Evolutionary conservation across 2,888 invertebrate genomes (phyloP), one percentile per base, ranked within the genome.

Genomic region (Phyllotreta striolata): DNA sequence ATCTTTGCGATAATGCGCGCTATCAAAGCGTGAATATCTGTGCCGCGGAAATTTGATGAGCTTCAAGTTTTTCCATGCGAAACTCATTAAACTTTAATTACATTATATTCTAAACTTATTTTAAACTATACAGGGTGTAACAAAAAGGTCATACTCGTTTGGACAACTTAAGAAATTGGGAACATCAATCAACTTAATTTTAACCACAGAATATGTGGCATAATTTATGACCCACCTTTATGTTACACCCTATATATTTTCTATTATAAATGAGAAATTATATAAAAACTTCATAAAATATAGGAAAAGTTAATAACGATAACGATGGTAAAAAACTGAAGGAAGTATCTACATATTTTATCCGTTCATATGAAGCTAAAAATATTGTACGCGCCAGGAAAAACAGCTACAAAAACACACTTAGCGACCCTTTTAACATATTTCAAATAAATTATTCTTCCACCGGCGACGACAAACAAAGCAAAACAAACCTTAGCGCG

Each of bases 381-480:
- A 66, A 59, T 67, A 64, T 67, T 62, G 43, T 58, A 58, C 55
- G 51, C 49, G 37, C 64, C 66, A 61, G 54, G 55, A 59, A 58
- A 68, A 64, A 64, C 64, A 62, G 46, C 55, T 56, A 62, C 51
- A 66, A 67, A 66, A 66, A 65, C 63, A 64, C 55, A 62, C 66
- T 66, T 54, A 54, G 62, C 62, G 51, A 66, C 75, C 75, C 75
- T 73, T 73, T 75, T 74, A 76, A 73, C 76, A 74, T 73, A 74
- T 72, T 74, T 71, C 72, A 74, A 70, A 76, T 74, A 74, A 74
- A 74, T 74, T 75, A 74, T 72, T 68, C 71, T 69, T 66, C 66
- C 57, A 62, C 56, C 61, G 63, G 24, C 64, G 41, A 39, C 43
- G 54, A 63, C 55, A 61, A 66, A 66, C 47, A 62, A 49, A 66